Evolutionary conservation across 1,140 invertebrate genomes (phyloP), one percentile per base, ranked within the genome.

Genomic region (Aphaenogaster ashmeadi): DNA sequence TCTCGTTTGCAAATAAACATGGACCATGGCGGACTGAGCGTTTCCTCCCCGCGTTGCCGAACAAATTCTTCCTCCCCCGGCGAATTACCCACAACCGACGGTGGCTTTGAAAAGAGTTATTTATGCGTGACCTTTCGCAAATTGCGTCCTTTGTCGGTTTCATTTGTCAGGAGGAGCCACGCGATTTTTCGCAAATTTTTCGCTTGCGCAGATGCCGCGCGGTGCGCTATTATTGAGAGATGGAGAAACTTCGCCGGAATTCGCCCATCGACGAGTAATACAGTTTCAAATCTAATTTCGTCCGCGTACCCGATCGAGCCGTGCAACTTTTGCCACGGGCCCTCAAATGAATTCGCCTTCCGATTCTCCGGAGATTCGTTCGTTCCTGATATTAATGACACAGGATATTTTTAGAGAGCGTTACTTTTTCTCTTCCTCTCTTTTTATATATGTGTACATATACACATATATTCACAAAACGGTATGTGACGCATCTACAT

Each of bases 1-100:
- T 80, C 78, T 41, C 62, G 47, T 80, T 80, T 80, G 78, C 78
- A 80, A 80, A 80, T 80, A 80, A 80, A 80, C 78, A 80, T 54
- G 62, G n/a, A 18, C 75, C 44, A 54, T 38, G 62, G 33, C 33
- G 18, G 9, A 44, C 18, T 21, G 38, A 38, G 38, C 27, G 27
- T 62, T 62, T 44, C 44, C 44, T 33, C 27, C 18, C 0, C 9
- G 2, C 38, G 11, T n/a, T 8, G 27, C 7, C 33, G 33, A 79
- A 79, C 54, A 66, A 66, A 79, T 41, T 80, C 18, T 79, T 50
- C 11, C 38, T 0, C 3, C 18, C 47, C 33, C 33, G 1, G 56
- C 8, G 60, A 67, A 67, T 67, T 80, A 80, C 2, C 41, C 6
- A 15, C 54, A 21, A 60, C 38, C 50, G 36, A 41, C 44, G n/a